Base-by-base conservation (phyloP, 2,888 invertebrate species). In the Eudemis profundana region DNA sequence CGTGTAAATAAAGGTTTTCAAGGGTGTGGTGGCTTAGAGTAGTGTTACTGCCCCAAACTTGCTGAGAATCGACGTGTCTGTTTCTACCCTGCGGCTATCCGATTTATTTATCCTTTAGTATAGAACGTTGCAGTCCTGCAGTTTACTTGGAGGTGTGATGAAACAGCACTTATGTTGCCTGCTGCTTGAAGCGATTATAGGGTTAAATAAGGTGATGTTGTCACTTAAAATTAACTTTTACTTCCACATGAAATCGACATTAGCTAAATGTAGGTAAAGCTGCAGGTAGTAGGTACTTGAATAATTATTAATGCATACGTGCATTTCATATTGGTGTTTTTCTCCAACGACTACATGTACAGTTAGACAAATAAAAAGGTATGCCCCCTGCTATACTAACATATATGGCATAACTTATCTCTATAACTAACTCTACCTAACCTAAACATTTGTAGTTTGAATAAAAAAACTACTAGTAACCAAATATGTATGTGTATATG, bases 11-110 rank as follows among this genome's bases (percentile, higher is more conserved):
- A 44, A 56, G 56, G 40, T 56, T 49, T 40, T 38, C 50, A 38
- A 56, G 63, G 63, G 63, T 63, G 56, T 44, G 56, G 56, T 56
- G 44, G 54, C 42, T 17, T 46, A 21, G 21, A 21, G 29, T 42
- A 19, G 19, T 53, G n/a, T 56, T 47, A 47, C 36, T 44, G 42
- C n/a, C 42, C 42, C 15, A 56, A 33, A 19, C 56, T 19, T 42
- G 27, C 42, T 15, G 3, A 14, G 46, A 33, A 4, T 42, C 12
- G 42, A 29, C 27, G 42, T 56, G 19, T 42, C 56, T 56, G 56
- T 33, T 33, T 33, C 33, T 8, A 33, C 33, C 33, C 33, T 33
- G 42, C 17, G 4, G 3, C 12, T 29, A n/a, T n/a, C 23, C 14
- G 14, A 14, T 21, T 53, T 40, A 19, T 40, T 23, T 40, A 38